phyloP scores from a whole-genome alignment of 2,888 invertebrate genomes.

The Leptinotarsa peninsularis region DNA sequence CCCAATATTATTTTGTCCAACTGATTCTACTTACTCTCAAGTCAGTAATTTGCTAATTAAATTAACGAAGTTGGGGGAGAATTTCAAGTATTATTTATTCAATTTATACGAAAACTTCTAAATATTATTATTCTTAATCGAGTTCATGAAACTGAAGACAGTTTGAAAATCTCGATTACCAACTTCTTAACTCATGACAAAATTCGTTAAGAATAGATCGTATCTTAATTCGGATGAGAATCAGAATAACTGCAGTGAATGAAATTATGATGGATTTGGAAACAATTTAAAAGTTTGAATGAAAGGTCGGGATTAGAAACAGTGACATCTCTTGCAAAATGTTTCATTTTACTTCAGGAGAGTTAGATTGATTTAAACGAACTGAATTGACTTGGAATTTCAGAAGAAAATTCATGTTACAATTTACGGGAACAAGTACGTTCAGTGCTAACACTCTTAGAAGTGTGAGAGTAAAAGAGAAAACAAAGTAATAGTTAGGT shows the following conservation, averaged over 20 bases:
- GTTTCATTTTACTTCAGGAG: not conserved
- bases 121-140: conserved; percentile 13
- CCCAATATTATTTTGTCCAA: not conserved
- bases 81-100: conserved; percentile 3
- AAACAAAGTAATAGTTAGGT: too few relatives aligned
- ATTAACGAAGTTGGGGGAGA: not conserved
- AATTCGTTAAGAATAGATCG: conserved; percentile 8
- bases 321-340: not conserved
- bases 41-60: not conserved
- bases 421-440: too few relatives aligned
- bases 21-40: not conserved
- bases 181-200: conserved; percentile 1
- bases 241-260: conserved; percentile 2
- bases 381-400: not conserved
- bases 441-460: too few relatives aligned
- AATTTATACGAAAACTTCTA: conserved; percentile 3
- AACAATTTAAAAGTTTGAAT: conserved; percentile 25
- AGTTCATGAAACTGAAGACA: not conserved
- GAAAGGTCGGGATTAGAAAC: not conserved
- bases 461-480: too few relatives aligned
- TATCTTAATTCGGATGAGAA: conserved; percentile 5
- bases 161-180: conserved; percentile 6
- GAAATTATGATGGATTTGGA: conserved; percentile 19
- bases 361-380: not conserved
- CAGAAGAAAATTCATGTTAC: too few relatives aligned